Base-by-base conservation (phyloP, 2,113 vertebrate genomes). In the Cettia cetti region DNA sequence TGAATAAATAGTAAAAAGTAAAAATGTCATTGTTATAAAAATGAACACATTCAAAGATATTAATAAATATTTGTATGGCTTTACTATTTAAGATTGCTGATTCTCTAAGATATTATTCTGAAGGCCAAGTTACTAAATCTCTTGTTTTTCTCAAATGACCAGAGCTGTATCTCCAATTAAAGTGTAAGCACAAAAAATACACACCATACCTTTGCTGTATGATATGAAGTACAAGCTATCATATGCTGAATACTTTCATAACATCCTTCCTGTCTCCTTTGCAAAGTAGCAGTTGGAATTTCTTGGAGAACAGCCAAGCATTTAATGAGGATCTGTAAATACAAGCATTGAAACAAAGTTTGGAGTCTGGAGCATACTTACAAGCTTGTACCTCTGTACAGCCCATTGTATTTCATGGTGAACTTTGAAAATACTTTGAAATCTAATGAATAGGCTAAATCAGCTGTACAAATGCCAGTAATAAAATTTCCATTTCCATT, bases 141-240 rank as follows among this genome's bases (percentile, higher is more conserved):
- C 19, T 44, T 57, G 27, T 19, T 23, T 70, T 70, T 22, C 40
- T 6, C 40, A 66, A 65, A 76, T 60, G 31, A 59, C 28, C 89
- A 47, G 13, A 85, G 9, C 28, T 83, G 0, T 37, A 66, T 47
- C 64, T 94, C 72, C 80, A 90, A 72, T 35, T 33, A 57, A 69
- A 49, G 15, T 42, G 6, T 50, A 89, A 56, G 44, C 44, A 80
- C 22, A 88, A 89, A 76, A 76, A 82, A 87, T 54, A 68, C 54
- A 85, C 45, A 84, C 10, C 79, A 84, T 97, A 99, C 99, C 99
- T 99, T 99, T 88, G 98, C 97, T 70, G 98, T 90, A 92, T 99
- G 99, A 97, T 98, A 98, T 59, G 98, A 98, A 65, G 98, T 98
- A 88, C 99, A 99, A 66, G 99, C 99, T 86, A 99, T 98, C 99